These are phyloP conservation scores for Ptychoptera contaminata DNA, from an alignment of 2,888 invertebrate species.

Conservation along the genomic window DNA sequence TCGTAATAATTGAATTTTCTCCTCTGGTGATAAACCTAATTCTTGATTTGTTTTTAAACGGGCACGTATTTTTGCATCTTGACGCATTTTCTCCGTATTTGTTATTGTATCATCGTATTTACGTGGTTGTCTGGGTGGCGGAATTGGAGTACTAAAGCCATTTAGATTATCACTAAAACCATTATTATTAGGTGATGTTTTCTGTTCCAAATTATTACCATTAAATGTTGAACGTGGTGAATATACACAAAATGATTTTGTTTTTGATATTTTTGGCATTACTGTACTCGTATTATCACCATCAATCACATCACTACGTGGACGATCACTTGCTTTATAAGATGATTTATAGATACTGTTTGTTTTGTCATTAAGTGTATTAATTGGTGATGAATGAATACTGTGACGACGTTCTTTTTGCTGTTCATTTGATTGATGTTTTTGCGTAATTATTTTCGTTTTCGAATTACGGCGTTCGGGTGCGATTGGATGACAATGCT, in stretches of 20 bases:
- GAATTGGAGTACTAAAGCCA: constrained; percentile 35
- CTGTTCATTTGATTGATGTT: too few relatives aligned
- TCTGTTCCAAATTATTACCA: constrained; percentile 16
- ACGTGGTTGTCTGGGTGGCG: constrained; percentile 31
- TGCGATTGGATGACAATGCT: constrained; percentile 14
- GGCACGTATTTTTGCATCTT: constrained; percentile 46
- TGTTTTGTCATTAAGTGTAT: not conserved
- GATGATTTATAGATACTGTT: not conserved
- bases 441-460: not conserved
- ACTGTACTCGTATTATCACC: not conserved
- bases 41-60: constrained; percentile 57
- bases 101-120: constrained; percentile 10
- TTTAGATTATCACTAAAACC: not conserved
- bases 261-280: constrained; percentile 23
- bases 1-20: constrained; percentile 39
- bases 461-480: constrained; percentile 7
- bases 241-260: constrained; percentile 22
- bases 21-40: constrained; percentile 53
- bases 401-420: not conserved
- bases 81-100: constrained; percentile 41
- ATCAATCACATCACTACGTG: not conserved
- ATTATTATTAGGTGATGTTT: constrained; percentile 12
- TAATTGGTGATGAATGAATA: not conserved
- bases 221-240: constrained; percentile 2
- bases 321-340: not conserved